Base-by-base conservation (phyloP, 2,888 invertebrate species). In the Entomobrya multifasciata region DNA sequence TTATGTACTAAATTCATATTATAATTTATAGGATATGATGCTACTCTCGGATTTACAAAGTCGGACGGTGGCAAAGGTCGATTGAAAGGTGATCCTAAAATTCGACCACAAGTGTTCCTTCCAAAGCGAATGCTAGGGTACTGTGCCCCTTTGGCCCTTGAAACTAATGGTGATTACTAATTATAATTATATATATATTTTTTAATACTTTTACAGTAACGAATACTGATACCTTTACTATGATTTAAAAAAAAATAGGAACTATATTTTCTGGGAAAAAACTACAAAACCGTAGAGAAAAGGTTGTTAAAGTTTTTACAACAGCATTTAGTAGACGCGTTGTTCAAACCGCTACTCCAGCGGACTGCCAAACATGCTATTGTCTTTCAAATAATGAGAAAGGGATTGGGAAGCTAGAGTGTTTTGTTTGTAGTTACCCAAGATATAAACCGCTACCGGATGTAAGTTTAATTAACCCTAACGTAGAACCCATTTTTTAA, bases 141-240 rank as follows among this genome's bases (percentile, higher is more conserved):
- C 65, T 97, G 97, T 92, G 95, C 95, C 0, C 95, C 96, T 0
- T 93, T 97, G 22, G 96, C 97, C 0, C 92, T 97, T 90, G 97
- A 97, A 92, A 96, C 96, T 2, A 96, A 97, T 91, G 97, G 96
- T 94, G 93, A n/a, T n/a, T n/a, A n/a, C n/a, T n/a, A n/a, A n/a
- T n/a, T n/a, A n/a, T n/a, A n/a, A n/a, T n/a, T n/a, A n/a, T n/a
- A n/a, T n/a, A n/a, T n/a, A 27, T 13, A 27, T 55, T 62, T 62
- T 30, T 17, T 27, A 5, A 27, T 62, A 62, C 30, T 8, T 30
- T n/a, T 1, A 30, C 1, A n/a, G 10, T 17, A 76, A 55, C 6
- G 17, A 49, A 17, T 74, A 49, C 8, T 13, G n/a, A n/a, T n/a
- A n/a, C n/a, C n/a, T n/a, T n/a, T n/a, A n/a, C n/a, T n/a, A n/a